Evolutionary conservation across 2,888 invertebrate genomes (phyloP), one percentile per base, ranked within the genome.

Genomic region (Pristionchus entomophagus): DNA sequence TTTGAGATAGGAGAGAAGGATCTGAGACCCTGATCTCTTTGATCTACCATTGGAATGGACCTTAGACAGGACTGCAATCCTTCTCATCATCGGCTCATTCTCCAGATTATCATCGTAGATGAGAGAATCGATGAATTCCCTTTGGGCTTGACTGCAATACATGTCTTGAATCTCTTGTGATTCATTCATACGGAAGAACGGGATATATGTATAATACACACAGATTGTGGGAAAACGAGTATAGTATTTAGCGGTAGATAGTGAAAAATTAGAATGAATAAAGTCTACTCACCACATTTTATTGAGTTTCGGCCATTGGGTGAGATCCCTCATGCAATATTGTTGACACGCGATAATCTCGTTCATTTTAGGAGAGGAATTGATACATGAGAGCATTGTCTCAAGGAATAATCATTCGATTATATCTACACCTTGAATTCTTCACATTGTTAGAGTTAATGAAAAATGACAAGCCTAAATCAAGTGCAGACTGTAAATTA

Each of bases 251-350:
- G n/a, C n/a, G n/a, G n/a, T n/a, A n/a, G n/a, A n/a, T n/a, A n/a
- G n/a, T n/a, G n/a, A n/a, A n/a, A n/a, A n/a, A n/a, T n/a, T n/a
- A n/a, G n/a, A n/a, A n/a, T n/a, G n/a, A n/a, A n/a, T n/a, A n/a
- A n/a, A n/a, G n/a, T n/a, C 10, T 35, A 38, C 87, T 51, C 53
- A 91, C 91, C 91, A 88, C 41, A 91, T 86, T 49, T 87, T 84
- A 78, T 91, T 88, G 22, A 91, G 87, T 41, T 91, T 91, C 12
- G 91, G 91, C 91, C 91, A 91, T 78, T 89, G 88, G 3, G 91
- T 90, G 73, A 91, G 84, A 83, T 91, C 91, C 65, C 91, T 65
- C 82, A 87, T 88, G 85, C 91, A 91, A 62, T 91, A 91, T 45
- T 87, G 87, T 19, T 88, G 88, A 85, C 90, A 90, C 22, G 91